These are phyloP conservation scores for Plumapathes pennacea DNA, from an alignment of 92 coral and sea anemone genomes.

Conservation along the genomic window DNA sequence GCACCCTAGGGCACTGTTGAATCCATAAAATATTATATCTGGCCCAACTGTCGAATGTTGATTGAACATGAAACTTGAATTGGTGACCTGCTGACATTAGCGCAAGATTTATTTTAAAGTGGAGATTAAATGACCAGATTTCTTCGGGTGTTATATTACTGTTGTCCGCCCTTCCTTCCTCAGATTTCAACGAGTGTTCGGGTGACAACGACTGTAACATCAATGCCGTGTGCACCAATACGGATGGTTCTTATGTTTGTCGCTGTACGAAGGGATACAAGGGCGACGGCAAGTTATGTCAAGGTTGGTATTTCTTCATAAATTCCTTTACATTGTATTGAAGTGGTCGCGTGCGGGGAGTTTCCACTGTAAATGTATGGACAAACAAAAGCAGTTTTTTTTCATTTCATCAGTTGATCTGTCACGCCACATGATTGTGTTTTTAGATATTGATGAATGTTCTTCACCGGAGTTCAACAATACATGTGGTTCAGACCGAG, in stretches of 20 bases:
- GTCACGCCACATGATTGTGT: too few relatives aligned
- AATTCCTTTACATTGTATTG: too few relatives aligned
- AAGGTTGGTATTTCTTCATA: too few relatives aligned
- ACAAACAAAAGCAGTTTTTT: too few relatives aligned
- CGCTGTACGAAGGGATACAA: constrained; percentile 44
- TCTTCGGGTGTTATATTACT: too few relatives aligned
- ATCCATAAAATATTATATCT: too few relatives aligned
- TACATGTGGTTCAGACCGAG: constrained; percentile 9
- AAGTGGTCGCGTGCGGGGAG: too few relatives aligned
- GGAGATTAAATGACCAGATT: background rate
- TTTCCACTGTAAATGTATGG: too few relatives aligned
- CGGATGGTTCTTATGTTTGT: constrained; percentile 44
- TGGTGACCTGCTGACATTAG: constrained; percentile 1
- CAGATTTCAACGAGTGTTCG: constrained; percentile 61
- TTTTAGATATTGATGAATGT: constrained; percentile 13
- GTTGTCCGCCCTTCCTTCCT: background rate
- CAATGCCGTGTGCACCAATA: constrained; percentile 54
- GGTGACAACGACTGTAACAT: constrained; percentile 36
- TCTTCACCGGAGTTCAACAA: background rate
- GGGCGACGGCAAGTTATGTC: constrained; percentile 51
- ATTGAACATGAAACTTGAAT: constrained; percentile 8
- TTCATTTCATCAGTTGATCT: too few relatives aligned
- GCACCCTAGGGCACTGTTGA: too few relatives aligned
- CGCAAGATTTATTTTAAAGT: background rate
- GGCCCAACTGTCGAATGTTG: too few relatives aligned